Evolutionary conservation across 2,113 vertebrate genomes (phyloP), one percentile per base, ranked within the genome.

Genomic region (Halcyon malimbica): DNA sequence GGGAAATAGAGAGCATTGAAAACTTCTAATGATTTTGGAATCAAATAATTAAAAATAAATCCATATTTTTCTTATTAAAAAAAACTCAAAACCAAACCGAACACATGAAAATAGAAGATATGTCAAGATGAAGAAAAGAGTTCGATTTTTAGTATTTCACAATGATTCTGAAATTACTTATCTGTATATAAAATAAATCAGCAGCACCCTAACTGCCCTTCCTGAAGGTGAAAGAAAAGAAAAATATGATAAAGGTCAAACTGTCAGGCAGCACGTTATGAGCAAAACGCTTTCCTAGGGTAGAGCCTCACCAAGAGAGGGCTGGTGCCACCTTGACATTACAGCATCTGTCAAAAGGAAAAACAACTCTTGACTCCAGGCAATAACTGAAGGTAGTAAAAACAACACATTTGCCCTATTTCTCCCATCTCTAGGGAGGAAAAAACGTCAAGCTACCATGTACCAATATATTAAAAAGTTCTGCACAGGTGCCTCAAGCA

Each of bases 391-490:
- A 83, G 42, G 86, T 81, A 89, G 83, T 94, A 86, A 90, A 89
- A 91, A 10, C 86, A 93, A 83, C 59, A 39, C 68, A 63, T 93
- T 90, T 92, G 25, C 64, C 80, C 91, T 89, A 50, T 93, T 96
- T 93, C 54, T 92, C 18, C 56, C 50, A 56, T 90, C 71, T 86
- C 44, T 21, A 4, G 31, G 42, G 11, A 24, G 39, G 29, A 18
- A 2, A 12, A 56, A 28, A 28, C 3, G 3, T 93, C 76, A 89
- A 90, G 46, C 37, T 89, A 83, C 83, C 13, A 19, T 91, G 93
- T 89, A 89, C n/a, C 79, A 80, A 62, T 93, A 83, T 97, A 93
- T 81, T 74, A 89, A 93, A 76, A 92, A 86, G 9, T 78, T 90
- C 37, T 71, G 28, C 48, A 25, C 48, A 70, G 80, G 60, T 77